These are phyloP conservation scores for Agriotes lineatus DNA, from an alignment of 2,888 invertebrate genomes.

Conservation along the genomic window DNA sequence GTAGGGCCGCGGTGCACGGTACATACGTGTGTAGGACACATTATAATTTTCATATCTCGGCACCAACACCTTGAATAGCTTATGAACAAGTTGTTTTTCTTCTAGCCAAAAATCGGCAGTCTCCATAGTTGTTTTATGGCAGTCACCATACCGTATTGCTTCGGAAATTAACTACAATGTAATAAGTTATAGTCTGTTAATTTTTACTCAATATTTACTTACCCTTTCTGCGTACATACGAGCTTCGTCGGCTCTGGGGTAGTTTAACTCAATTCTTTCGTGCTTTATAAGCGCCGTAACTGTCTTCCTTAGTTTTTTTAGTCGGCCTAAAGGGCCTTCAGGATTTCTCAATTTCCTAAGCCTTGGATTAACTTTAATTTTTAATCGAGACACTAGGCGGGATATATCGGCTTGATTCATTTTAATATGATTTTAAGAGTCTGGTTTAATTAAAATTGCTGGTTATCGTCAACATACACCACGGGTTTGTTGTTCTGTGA, in stretches of 20 bases:
- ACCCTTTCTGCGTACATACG: slow-evolving; percentile 93
- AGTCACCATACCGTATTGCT: slow-evolving; percentile 89
- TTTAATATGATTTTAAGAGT: too few species aligned
- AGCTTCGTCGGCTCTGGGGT: slow-evolving; percentile 84
- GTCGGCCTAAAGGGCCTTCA: slow-evolving; percentile 84
- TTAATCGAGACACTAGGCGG: slow-evolving; percentile 82
- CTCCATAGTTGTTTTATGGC: slow-evolving; percentile 89
- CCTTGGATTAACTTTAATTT: slow-evolving; percentile 73
- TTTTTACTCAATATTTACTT: too few species aligned
- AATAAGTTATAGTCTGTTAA: neutral
- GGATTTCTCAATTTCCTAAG: slow-evolving; percentile 73
- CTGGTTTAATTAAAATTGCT: too few species aligned
- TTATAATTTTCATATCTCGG: slow-evolving; percentile 83
- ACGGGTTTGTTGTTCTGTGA: too few species aligned
- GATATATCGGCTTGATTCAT: slow-evolving; percentile 90
- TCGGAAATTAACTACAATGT: slow-evolving; percentile 84
- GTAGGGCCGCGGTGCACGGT: slow-evolving; percentile 75
- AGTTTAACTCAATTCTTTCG: slow-evolving; percentile 89
- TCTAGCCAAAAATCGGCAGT: slow-evolving; percentile 90
- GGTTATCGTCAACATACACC: too few species aligned
- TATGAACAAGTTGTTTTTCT: slow-evolving; percentile 91
- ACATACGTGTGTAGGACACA: slow-evolving; percentile 80
- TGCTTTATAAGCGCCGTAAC: slow-evolving; percentile 89
- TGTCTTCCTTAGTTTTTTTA: slow-evolving; percentile 83
- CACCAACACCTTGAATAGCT: slow-evolving; percentile 92